These are phyloP conservation scores for Cephalopachus bancanus DNA, from an alignment of 2,797 vertebrate genomes.

Conservation along the genomic window DNA sequence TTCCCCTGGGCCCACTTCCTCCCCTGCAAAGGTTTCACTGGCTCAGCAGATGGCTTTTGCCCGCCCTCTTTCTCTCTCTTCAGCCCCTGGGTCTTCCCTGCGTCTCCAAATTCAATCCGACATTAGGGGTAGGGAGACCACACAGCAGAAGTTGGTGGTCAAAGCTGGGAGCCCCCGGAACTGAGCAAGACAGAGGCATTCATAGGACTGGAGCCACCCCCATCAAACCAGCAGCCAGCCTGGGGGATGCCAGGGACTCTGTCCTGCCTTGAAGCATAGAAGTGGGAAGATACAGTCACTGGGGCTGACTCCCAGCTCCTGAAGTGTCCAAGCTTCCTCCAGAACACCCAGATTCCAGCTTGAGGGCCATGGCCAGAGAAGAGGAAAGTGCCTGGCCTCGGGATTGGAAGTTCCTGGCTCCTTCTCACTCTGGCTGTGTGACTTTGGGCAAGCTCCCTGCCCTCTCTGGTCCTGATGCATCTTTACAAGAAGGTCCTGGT, in stretches of 20 bases:
- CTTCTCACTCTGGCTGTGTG: not conserved
- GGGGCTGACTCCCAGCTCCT: not conserved
- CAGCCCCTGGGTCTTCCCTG: not conserved
- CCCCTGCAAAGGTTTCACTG: not conserved
- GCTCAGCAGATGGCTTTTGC: fast-evolving
- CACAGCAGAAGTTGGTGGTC: not conserved
- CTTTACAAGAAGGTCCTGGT: not conserved
- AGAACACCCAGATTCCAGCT: fast-evolving
- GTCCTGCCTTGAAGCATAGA: fast-evolving
- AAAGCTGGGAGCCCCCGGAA: not conserved
- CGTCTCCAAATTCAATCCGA: fast-evolving
- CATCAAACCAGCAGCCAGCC: not conserved
- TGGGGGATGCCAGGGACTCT: fast-evolving
- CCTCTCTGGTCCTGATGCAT: not conserved
- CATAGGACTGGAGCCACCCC: fast-evolving
- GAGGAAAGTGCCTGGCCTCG: not conserved
- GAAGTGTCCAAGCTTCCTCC: too few relatives aligned
- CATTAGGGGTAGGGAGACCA: not conserved
- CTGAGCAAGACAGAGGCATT: fast-evolving
- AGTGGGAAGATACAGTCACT: fast-evolving
- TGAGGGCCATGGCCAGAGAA: fast-evolving
- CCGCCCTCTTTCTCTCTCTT: not conserved
- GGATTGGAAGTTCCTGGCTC: fast-evolving
- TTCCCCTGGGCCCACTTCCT: not conserved
- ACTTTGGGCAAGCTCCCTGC: not conserved